Conservation (phyloP, 2,113 vertebrate species). For the Rhinogobius similis region DNA sequence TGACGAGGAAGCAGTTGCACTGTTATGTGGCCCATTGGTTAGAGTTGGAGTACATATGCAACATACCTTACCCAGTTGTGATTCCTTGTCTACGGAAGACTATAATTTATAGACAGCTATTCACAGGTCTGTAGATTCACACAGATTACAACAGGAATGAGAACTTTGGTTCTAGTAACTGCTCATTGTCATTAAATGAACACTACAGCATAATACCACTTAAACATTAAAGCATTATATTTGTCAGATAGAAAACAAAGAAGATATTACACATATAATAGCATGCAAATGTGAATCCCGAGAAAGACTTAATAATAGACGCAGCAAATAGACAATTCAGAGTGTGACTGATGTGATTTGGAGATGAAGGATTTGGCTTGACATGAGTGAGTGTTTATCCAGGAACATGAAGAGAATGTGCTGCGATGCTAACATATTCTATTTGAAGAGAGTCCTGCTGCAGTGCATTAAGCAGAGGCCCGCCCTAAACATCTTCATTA, state of each 20-base stretch:
- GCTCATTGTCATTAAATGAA: too few relatives aligned
- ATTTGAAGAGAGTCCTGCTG: slow-evolving; percentile 33
- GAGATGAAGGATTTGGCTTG: slow-evolving; percentile 21
- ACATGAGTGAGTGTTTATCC: slow-evolving; percentile 43
- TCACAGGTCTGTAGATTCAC: too few relatives aligned
- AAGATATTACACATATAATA: slow-evolving; percentile 38
- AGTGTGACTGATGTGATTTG: slow-evolving; percentile 48
- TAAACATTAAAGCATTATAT: slow-evolving; percentile 34
- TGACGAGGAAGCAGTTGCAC: too few relatives aligned
- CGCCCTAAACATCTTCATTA: slow-evolving; percentile 47
- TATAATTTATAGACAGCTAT: too few relatives aligned
- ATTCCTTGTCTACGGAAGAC: too few relatives aligned
- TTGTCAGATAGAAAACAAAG: slow-evolving; percentile 24
- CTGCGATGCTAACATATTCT: slow-evolving; percentile 6
- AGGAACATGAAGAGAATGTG: slow-evolving; percentile 23
- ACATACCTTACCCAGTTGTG: too few relatives aligned
- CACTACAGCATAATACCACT: slow-evolving; percentile 37
- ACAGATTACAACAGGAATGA: too few relatives aligned
- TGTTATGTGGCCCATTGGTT: too few relatives aligned
- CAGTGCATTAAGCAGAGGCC: slow-evolving; percentile 14
- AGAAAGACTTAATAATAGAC: slow-evolving; percentile 51
- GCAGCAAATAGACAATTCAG: slow-evolving; percentile 46
- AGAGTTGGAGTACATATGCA: too few relatives aligned
- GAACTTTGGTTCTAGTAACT: too few relatives aligned
- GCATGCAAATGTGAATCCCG: slow-evolving; percentile 35